Base-by-base conservation (phyloP, 2,113 vertebrate genomes). In the Oxyruncus cristatus region DNA sequence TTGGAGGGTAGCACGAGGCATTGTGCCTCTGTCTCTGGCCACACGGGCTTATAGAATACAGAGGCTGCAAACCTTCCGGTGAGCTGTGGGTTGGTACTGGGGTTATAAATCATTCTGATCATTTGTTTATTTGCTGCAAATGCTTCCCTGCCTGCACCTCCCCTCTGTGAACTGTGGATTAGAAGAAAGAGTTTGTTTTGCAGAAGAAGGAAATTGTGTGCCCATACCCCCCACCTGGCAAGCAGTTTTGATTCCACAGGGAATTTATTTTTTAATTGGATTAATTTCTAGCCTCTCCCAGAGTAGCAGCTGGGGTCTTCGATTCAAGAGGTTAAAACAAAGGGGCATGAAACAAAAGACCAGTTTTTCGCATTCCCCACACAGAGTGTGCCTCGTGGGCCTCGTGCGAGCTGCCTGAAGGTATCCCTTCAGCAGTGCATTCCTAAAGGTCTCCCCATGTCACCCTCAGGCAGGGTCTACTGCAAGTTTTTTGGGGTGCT, bases 291-390 rank as follows among this genome's bases (percentile, higher is more conserved):
- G 88, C 91, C 78, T 94, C 83, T 97, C 81, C 75, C 46, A 0
- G 80, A 94, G 93, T 75, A 95, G 95, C 96, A 96, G 94, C 90
- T 96, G 96, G 96, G 92, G 88, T 91, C 93, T 97, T 97, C 95
- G 92, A 97, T 94, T 96, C 89, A 62, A 91, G 85, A 93, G 81
- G 90, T 95, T 93, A 96, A 97, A 97, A 96, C 96, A 96, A 97
- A 94, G 71, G 42, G 67, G 89, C 28, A 33, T 78, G 93, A 96
- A 96, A 96, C 95, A 96, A 95, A 95, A 95, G 91, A 88, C 83
- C 66, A 89, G 80, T 87, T 93, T 92, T 96, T 95, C 19, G 1
- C 88, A 94, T 96, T 96, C 77, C 55, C 84, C 9, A 28, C 76
- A 92, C 90, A 93, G 85, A 1, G 0, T 78, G 88, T 37, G 83